Base-by-base conservation (phyloP, 2,113 vertebrate genomes). In the Tetraodon nigroviridis region DNA sequence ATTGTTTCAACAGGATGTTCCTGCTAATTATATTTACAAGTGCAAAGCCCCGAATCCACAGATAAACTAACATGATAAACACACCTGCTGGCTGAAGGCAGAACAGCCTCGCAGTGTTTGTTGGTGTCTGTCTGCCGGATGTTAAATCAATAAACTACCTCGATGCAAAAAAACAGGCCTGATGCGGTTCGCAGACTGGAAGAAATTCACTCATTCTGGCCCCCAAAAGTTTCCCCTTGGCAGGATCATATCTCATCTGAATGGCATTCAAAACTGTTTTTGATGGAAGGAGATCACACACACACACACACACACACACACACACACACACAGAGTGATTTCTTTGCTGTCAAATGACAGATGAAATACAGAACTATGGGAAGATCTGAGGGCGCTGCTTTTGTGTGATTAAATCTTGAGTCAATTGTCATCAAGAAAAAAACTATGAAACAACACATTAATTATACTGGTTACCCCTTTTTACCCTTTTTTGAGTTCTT, bases 11-110 rank as follows among this genome's bases (percentile, higher is more conserved):
- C 84, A 88, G 79, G 87, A 89, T 84, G 82, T 59, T 59, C 66
- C 84, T 83, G 63, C 75, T 87, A 70, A 83, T 89, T 85, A 50
- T 86, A 87, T 90, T 87, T 90, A 84, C 81, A 80, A 86, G 81
- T 66, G 56, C 64, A 54, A 63, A 64, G 66, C 59, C 76, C 58
- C 45, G 60, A 75, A 64, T 64, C 45, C 69, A 62, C 55, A 66
- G 63, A 72, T 79, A 74, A 60, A 53, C 73, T 74, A 71, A 75
- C 73, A 29, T 61, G 67, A 75, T 84, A 87, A 89, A 90, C 91
- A 89, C 90, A 92, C 90, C 92, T 92, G 92, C 82, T 41, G 15
- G 57, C 75, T 17, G 61, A 67, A 44, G 65, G 80, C 67, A 71
- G 58, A 70, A 13, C 56, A 71, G 66, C 80, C 64, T 75, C 65